Evolutionary conservation across 2,113 vertebrate genomes (phyloP), one percentile per base, ranked within the genome.

Genomic region (Anoura caudifer): DNA sequence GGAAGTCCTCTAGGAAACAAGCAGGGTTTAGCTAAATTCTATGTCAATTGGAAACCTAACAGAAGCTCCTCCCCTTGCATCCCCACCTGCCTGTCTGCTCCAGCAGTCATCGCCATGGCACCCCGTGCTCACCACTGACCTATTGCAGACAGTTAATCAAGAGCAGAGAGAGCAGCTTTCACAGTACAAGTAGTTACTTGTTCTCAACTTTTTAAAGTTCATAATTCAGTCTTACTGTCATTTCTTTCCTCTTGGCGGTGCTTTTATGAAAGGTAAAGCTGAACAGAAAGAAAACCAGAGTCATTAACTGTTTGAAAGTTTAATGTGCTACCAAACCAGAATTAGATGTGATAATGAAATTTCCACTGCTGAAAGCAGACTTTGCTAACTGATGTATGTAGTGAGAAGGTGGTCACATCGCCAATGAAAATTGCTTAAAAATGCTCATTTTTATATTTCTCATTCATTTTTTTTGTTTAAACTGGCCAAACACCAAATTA

Each of bases 271-370:
- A 98, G 83, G 97, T 98, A 97, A 97, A 96, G 92, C 94, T 98
- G 90, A 95, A 97, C 73, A 97, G 96, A 98, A 98, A 98, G 96
- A 97, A 99, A 98, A 98, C 97, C 97, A 98, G 98, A 98, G 97
- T 98, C 98, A 99, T 99, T 99, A 99, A 98, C 98, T 98, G 89
- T 97, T 98, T 97, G 97, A 98, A 98, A 97, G 91, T 98, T 98
- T 98, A 98, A 98, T 98, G 97, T 98, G 97, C 95, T 98, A 98
- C 93, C 98, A 98, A 98, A 98, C 97, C 98, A 98, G 97, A 98
- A 98, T 98, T 98, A 98, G 98, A 99, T 98, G 98, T 98, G 98
- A 98, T 98, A 98, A 99, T 98, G 98, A 98, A 98, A 98, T 98
- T 98, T 98, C 97, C 96, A 98, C 97, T 97, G 97, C 97, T 97